phyloP scores from a whole-genome alignment of 2,888 invertebrate genomes.

The Caenorhabditis zanzibari region DNA sequence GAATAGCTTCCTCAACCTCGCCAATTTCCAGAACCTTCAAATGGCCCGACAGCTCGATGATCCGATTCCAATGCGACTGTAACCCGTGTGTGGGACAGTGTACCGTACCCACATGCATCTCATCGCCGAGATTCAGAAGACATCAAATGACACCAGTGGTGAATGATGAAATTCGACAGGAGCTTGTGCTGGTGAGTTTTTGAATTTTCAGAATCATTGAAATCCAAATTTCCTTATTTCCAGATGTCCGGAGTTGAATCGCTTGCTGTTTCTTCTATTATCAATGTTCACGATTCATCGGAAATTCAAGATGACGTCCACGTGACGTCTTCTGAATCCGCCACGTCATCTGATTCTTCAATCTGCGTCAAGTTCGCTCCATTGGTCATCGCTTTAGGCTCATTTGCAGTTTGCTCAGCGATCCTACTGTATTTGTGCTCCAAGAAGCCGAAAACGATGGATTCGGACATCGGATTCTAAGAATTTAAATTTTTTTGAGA shows the following conservation, averaged over 20 bases:
- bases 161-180: constrained; percentile 47
- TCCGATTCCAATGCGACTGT: constrained; percentile 84
- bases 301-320: constrained; percentile 18
- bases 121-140: constrained; percentile 57
- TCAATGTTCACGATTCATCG: constrained; percentile 55
- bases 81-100: constrained; percentile 79
- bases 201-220: not conserved
- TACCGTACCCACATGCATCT: constrained; percentile 57
- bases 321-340: not conserved
- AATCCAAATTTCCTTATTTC: constrained; percentile 2
- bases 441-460: constrained; percentile 49
- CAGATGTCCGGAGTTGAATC: constrained; percentile 64
- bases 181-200: constrained; percentile 55
- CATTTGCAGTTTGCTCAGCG: constrained; percentile 51
- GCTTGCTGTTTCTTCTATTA: constrained; percentile 62
- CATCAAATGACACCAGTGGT: constrained; percentile 49
- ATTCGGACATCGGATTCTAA: constrained; percentile 25
- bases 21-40: constrained; percentile 81
- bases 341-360: constrained; percentile 15
- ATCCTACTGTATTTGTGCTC: constrained; percentile 58
- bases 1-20: not conserved
- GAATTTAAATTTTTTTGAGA: not conserved
- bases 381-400: constrained; percentile 51
- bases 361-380: constrained; percentile 59
- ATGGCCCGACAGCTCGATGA: constrained; percentile 83